Conservation (phyloP, 2,113 vertebrate species). For the Cavia porcellus region DNA sequence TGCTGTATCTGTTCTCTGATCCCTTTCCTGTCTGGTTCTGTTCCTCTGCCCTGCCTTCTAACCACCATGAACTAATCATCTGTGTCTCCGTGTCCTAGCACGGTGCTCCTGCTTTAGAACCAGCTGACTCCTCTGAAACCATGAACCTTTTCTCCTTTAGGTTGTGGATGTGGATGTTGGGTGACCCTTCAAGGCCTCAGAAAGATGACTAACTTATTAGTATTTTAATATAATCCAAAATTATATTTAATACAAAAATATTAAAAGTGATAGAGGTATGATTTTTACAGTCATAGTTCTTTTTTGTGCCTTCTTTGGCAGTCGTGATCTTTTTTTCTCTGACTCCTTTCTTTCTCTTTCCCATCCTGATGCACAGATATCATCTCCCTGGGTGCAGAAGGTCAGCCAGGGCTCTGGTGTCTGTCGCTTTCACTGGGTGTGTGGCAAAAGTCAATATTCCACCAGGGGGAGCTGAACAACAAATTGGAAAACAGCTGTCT, state of each 20-base stretch:
- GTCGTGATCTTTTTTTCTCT: not conserved
- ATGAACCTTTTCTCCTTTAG: not conserved
- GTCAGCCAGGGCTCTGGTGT: slow-evolving; percentile 9
- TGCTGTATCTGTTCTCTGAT: not conserved
- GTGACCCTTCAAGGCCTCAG: not conserved
- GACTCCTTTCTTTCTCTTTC: not conserved
- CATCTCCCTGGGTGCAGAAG: not conserved
- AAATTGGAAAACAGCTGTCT: not conserved
- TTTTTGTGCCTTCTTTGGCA: slow-evolving; percentile 8
- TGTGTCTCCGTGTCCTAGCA: not conserved
- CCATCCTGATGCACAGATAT: not conserved
- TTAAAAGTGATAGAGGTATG: not conserved
- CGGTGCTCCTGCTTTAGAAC: not conserved
- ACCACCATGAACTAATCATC: not conserved
- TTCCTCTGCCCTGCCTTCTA: not conserved
- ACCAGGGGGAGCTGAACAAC: slow-evolving; percentile 33
- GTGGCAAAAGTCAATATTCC: slow-evolving; percentile 35
- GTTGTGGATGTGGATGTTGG: not conserved
- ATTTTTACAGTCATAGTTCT: not conserved
- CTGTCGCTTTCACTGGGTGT: not conserved
- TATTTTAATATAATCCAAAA: not conserved
- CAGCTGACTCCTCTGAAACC: not conserved
- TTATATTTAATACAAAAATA: not conserved
- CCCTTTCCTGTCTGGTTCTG: not conserved
- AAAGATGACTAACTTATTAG: not conserved